A percentile compares a stretch with the other conserved stretches of the same genome.
Conservation (phyloP, 2,113 vertebrate genomes). For the Anarrhichthys ocellatus region DNA sequence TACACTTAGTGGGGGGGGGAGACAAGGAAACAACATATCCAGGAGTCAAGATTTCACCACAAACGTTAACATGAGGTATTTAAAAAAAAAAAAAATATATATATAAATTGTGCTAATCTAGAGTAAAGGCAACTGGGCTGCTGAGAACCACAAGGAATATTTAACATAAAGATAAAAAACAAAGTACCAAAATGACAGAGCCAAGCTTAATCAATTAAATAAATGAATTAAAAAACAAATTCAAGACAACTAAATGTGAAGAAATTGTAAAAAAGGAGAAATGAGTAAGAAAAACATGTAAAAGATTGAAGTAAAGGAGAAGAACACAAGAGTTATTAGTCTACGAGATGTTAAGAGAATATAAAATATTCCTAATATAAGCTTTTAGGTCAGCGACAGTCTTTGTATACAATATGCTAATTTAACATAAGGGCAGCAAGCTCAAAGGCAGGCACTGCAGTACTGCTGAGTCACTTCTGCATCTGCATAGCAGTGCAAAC, state of each 20-base stretch:
- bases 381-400: neutral
- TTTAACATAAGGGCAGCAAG: neutral
- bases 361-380: neutral
- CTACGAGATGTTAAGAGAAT: neutral
- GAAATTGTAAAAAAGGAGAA: conserved; percentile 13
- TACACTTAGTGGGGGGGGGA: conserved; percentile 47
- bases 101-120: neutral
- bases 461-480: conserved; percentile 65
- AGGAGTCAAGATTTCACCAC: neutral
- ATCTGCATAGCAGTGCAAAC: conserved; percentile 39
- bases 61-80: conserved; percentile 10
- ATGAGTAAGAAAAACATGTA: neutral
- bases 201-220: neutral
- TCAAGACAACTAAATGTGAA: neutral
- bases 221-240: neutral
- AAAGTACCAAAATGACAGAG: neutral
- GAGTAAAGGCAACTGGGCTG: neutral
- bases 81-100: neutral
- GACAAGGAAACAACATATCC: conserved; percentile 41
- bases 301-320: neutral
- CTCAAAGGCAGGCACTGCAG: conserved; percentile 10
- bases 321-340: neutral
- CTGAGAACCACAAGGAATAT: neutral
- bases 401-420: neutral
- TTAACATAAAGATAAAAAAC: neutral